phyloP scores from a whole-genome alignment of 2,113 vertebrate species.

The Vulpes ferrilata region DNA sequence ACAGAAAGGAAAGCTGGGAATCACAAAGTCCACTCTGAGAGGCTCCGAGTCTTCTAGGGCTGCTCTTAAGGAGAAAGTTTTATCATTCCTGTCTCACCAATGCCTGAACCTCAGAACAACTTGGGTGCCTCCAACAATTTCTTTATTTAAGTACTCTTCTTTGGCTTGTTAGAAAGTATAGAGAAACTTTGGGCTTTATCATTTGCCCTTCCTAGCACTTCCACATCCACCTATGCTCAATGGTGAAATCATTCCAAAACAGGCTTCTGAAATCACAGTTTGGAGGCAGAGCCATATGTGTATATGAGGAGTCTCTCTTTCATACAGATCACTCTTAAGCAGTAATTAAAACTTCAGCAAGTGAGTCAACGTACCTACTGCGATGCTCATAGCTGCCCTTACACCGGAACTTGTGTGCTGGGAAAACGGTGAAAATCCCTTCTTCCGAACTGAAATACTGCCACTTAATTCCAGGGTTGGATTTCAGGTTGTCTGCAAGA shows the following conservation, averaged over 20 bases:
- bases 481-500: constrained; percentile 98
- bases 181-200: neutral
- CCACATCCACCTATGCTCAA: no score
- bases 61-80: neutral
- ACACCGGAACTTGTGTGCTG: constrained; percentile 98
- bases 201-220: neutral
- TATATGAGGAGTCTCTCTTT: neutral
- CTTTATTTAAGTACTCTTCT: neutral
- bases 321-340: neutral
- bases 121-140: neutral
- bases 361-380: constrained; percentile 91
- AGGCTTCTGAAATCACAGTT: neutral
- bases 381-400: constrained; percentile 98
- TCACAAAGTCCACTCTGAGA: neutral
- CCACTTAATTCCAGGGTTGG: constrained; percentile 99
- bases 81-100: neutral
- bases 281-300: neutral
- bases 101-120: neutral
- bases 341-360: neutral
- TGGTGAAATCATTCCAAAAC: neutral
- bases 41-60: neutral
- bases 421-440: constrained; percentile 99
- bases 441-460: constrained; percentile 99
- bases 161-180: neutral
- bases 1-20: neutral